A percentile compares a stretch with the other conserved stretches of the same genome.
Evolutionary conservation across 2,888 invertebrate genomes (phyloP).

Genomic region (Erpobdella octoculata): DNA sequence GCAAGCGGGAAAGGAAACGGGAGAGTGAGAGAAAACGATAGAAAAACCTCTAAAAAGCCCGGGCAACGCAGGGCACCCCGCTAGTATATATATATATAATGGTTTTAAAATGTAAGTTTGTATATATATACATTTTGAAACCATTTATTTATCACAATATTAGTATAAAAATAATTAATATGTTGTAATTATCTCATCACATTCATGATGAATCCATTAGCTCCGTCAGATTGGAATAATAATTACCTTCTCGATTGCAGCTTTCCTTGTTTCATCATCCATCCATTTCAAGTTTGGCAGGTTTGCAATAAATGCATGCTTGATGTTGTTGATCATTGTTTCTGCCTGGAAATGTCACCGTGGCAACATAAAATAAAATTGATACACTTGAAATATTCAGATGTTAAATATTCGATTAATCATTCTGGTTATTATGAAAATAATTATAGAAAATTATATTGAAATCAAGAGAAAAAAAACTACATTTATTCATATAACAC

Average conservation of each 20-base stretch:
- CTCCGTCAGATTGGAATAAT: not conserved
- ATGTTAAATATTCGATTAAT: not conserved
- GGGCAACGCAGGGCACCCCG: too few species aligned
- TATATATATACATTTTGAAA: not conserved
- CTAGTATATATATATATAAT: too few species aligned
- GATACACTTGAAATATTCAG: not conserved
- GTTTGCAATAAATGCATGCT: constrained; percentile 76
- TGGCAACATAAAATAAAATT: not conserved
- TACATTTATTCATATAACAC: too few species aligned
- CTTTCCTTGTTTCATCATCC: constrained; percentile 68
- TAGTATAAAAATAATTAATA: too few species aligned
- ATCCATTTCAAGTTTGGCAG: constrained; percentile 84
- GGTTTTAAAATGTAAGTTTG: too few species aligned
- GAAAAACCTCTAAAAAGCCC: too few species aligned
- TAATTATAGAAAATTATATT: not conserved
- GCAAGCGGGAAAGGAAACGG: too few species aligned
- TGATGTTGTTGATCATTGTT: constrained; percentile 74
- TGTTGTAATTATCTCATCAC: too few species aligned
- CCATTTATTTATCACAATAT: too few species aligned
- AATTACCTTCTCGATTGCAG: constrained; percentile 48
- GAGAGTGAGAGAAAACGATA: too few species aligned
- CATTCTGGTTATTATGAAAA: not conserved
- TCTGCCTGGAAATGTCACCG: constrained; percentile 56
- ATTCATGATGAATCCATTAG: too few species aligned
- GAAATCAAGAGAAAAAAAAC: not conserved